Evolutionary conservation across 2,888 invertebrate species (phyloP), one percentile per base, ranked within the genome.

Genomic region (Noctua pronuba): DNA sequence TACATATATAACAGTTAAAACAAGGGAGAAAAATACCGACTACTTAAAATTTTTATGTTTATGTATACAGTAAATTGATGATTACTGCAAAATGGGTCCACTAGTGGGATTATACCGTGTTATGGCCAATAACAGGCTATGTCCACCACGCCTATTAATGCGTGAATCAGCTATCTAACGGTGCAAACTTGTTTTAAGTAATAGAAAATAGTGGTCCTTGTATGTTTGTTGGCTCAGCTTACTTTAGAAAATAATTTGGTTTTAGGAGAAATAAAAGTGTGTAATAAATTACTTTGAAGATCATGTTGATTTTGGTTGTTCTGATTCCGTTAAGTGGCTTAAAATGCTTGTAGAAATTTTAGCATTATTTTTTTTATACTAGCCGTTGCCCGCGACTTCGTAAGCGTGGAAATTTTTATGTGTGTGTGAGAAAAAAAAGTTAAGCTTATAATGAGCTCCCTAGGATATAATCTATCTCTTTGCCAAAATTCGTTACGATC

Each of bases 161-260:
- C 44, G 77, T 76, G 80, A 79, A 70, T 76, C 70, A 77, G 62
- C 55, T 64, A 62, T 66, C 31, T 79, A 86, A 83, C 87, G 87
- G 86, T 83, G 52, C 8, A 81, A 86, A 86, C 87, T 66, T 80
- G 85, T 83, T 81, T 68, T 77, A 73, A 28, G n/a, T 24, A 71
- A 75, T 60, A 72, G 55, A 68, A 46, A 82, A 75, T 75, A 81
- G 41, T 58, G 49, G 58, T 66, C n/a, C 21, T 49, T 38, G 21
- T 13, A 44, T 67, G 49, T 21, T 52, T n/a, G 41, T 4, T 38
- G 60, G 24, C 62, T 21, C 0, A 21, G 13, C 1, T 13, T 6
- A 60, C 1, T 1, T 8, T n/a, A 71, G 2, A 71, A 41, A 38
- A 28, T 5, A 1, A 64, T 24, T 52, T 35, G 1, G 13, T 35